Base-by-base conservation (phyloP, 35 echinoderm and acorn worm genomes). In the Amphiura filiformis region DNA sequence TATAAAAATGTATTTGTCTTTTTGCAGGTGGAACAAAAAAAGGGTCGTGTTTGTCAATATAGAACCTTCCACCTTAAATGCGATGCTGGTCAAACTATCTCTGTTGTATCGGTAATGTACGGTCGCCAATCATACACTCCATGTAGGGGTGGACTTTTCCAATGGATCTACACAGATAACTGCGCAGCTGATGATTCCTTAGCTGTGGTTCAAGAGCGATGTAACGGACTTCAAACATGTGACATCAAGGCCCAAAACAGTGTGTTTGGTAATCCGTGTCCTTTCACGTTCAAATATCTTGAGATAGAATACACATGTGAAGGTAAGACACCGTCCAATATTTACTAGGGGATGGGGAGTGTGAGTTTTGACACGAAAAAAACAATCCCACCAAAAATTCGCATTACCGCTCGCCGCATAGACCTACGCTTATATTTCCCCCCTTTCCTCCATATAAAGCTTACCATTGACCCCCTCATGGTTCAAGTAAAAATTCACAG, bases 261-360 rank as follows among this genome's bases (percentile, higher is more conserved):
- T 65, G 78, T 88, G 4, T 88, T 88, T 39, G 78, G 78, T 31
- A 44, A 88, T n/a, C 87, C 87, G 13, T 88, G 87, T 65, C 41
- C 33, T 47, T 39, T 39, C 23, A 88, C 87, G 4, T 88, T 32
- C 47, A 88, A 88, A 44, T 88, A 88, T 36, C 57, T 88, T 3
- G 87, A 88, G 56, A 77, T 88, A 13, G 78, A 77, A 39, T 87
- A 87, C 32, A 77, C 82, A 39, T 82, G 88, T 57, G 28, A n/a
- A 70, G 61, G 61, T 70, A 70, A 70, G 61, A n/a, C n/a, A n/a
- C n/a, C n/a, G n/a, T n/a, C n/a, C n/a, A n/a, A n/a, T n/a, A n/a
- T n/a, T n/a, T n/a, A n/a, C n/a, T n/a, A n/a, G n/a, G n/a, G n/a
- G n/a, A n/a, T n/a, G n/a, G n/a, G n/a, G n/a, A n/a, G n/a, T n/a